phyloP scores from a whole-genome alignment of 2,113 vertebrate species.

The Hystrix cristata region DNA sequence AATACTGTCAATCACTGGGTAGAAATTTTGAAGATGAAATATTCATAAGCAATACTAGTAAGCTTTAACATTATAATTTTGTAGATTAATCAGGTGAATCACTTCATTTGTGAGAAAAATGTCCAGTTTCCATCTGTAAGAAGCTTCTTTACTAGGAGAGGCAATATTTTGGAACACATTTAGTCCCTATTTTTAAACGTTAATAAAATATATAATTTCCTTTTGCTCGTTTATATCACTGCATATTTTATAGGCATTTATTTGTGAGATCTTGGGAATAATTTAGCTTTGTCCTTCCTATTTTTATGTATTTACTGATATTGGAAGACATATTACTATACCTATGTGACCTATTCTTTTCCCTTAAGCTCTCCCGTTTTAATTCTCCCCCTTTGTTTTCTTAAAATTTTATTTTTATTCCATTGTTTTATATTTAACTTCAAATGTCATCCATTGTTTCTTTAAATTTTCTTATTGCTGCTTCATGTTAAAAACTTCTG shows the following conservation, averaged over 20 bases:
- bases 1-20: neutral
- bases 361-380: neutral
- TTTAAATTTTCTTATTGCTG: neutral
- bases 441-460: neutral
- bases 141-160: neutral
- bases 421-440: neutral
- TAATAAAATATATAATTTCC: no score
- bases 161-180: neutral
- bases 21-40: neutral
- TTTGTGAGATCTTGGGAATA: neutral
- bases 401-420: neutral
- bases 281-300: neutral
- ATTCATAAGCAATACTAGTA: neutral
- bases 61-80: neutral
- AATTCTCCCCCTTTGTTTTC: neutral
- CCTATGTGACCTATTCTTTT: neutral
- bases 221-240: conserved; percentile 14
- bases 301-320: neutral
- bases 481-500: neutral
- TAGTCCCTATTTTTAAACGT: neutral
- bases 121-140: neutral
- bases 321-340: neutral
- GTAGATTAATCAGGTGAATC: neutral
- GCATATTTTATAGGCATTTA: neutral
- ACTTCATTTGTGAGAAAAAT: neutral